phyloP scores from a whole-genome alignment of 2,113 vertebrate genomes.

The Elanoides forficatus region DNA sequence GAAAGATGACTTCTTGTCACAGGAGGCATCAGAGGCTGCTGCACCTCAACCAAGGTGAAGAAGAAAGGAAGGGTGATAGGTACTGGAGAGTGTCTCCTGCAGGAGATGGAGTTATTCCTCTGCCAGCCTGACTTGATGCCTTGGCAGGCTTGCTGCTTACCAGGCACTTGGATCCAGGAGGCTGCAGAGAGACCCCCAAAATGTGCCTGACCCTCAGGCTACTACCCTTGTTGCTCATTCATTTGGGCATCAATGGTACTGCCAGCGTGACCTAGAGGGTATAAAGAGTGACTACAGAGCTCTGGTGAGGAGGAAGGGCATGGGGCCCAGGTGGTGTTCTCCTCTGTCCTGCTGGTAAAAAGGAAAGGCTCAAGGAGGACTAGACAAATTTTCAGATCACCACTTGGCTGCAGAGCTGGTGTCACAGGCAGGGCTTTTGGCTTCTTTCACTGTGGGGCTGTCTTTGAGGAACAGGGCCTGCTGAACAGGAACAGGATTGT shows the following conservation, averaged over 20 bases:
- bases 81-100: neutral
- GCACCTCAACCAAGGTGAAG: neutral
- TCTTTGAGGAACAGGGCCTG: neutral
- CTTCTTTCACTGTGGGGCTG: neutral
- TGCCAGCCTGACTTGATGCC: neutral
- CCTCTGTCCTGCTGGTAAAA: neutral
- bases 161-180: neutral
- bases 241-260: neutral
- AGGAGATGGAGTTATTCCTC: neutral
- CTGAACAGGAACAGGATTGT: neutral
- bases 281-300: neutral
- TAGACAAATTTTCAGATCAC: neutral
- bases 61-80: neutral
- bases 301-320: neutral
- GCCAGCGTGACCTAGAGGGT: too few species aligned
- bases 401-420: neutral
- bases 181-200: neutral
- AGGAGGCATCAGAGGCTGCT: neutral
- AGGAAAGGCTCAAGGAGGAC: neutral
- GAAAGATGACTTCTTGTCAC: neutral
- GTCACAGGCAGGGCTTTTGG: neutral
- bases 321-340: neutral
- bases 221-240: neutral
- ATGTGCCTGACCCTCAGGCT: neutral
- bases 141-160: neutral